Base-by-base conservation (phyloP, 53 echinoderm and acorn worm species). In the Holothuria leucospilota region DNA sequence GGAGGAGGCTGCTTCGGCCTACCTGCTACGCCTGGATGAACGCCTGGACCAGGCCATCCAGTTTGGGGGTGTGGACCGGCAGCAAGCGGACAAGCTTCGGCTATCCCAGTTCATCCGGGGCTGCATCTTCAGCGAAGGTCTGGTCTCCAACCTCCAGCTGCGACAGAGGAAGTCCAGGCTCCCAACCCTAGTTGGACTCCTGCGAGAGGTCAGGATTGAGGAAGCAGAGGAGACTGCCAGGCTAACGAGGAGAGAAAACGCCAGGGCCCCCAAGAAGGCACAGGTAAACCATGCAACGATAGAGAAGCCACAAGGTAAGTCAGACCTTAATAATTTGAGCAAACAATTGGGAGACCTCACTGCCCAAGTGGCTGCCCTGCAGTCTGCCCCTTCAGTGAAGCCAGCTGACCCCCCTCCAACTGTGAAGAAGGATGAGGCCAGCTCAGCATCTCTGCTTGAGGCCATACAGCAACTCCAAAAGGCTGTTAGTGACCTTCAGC, bases 61-160 rank as follows among this genome's bases (percentile, higher is more conserved):
- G 46, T 80, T 30, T 52, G 94, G 94, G 7, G 91, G 85, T 0
- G 87, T 90, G 16, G 42, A 39, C n/a, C 59, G 14, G 18, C 58
- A 63, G 8, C 20, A 78, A 20, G 88, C 71, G 4, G 88, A 90
- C 81, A 71, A 81, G 30, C 77, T 93, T 12, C 24, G 93, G 23
- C 51, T 85, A 7, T 30, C 59, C n/a, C 91, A 91, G 63, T 91
- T 88, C 25, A 69, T 68, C 59, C 18, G 85, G 7, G 88, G 91
- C 8, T 88, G 87, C 68, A 41, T 91, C 2, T 88, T 78, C 63
- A 71, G 84, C 34, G 85, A 88, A 28, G 52, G 78, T 29, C 13
- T 40, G 41, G 56, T 38, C 21, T 20, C 42, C 20, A 28, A 10
- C 24, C 56, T 77, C 20, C 78, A 77, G 78, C 78, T 78, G 15